phyloP scores from a whole-genome alignment of 2,113 vertebrate genomes.

The Theristicus caerulescens region DNA sequence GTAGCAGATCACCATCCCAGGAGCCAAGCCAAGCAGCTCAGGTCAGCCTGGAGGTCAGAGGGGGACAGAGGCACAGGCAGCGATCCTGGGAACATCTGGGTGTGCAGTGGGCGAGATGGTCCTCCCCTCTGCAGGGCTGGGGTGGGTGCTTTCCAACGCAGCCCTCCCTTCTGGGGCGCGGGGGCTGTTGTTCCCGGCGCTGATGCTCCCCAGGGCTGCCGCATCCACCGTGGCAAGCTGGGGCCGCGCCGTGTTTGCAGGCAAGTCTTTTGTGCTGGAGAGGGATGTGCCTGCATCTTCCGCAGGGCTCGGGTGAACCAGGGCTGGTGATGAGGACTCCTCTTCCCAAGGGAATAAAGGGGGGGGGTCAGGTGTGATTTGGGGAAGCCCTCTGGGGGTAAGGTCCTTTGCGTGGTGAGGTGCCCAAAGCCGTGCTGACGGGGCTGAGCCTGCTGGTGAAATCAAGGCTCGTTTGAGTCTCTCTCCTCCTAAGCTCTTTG shows the following conservation, averaged over 20 bases:
- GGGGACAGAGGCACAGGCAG: not conserved
- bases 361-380: not conserved
- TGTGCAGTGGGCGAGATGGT: fast-evolving
- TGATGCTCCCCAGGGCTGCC: not conserved
- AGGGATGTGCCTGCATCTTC: not conserved
- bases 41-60: not conserved
- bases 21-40: not conserved
- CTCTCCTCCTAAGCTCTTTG: not conserved
- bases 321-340: not conserved
- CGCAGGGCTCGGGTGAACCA: not conserved
- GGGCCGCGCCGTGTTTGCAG: fast-evolving
- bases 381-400: not conserved
- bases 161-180: not conserved
- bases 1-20: no score
- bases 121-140: not conserved
- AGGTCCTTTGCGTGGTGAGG: not conserved
- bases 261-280: not conserved
- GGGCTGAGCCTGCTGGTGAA: not conserved
- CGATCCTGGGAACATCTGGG: not conserved
- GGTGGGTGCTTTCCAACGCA: fast-evolving
- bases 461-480: not conserved
- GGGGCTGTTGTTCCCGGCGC: fast-evolving
- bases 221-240: not conserved
- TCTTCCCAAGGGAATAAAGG: not conserved
- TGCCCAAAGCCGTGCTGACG: not conserved